Evolutionary conservation across 2,888 invertebrate genomes (phyloP).

Genomic region (Andrena flavipes): DNA sequence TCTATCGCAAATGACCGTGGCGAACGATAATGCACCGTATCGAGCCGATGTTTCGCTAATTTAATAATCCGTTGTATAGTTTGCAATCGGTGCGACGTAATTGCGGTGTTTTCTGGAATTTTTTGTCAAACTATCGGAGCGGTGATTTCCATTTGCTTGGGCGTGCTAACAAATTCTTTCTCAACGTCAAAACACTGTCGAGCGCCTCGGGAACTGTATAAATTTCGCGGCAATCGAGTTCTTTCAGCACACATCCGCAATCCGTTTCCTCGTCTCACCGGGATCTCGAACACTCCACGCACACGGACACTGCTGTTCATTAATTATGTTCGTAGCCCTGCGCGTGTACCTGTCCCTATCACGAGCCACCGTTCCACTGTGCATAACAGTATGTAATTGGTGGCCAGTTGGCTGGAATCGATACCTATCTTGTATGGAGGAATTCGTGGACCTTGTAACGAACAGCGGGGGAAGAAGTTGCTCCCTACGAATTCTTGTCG

Average conservation of each 20-base stretch:
- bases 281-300: conserved; percentile 11
- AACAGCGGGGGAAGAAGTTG: not conserved
- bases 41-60: conserved; percentile 11
- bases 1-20: conserved; percentile 8
- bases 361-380: conserved; percentile 19
- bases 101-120: not conserved
- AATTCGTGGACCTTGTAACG: not conserved
- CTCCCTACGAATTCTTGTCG: not conserved
- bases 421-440: conserved; percentile 14
- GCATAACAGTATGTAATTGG: conserved; percentile 41
- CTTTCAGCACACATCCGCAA: conserved; percentile 22
- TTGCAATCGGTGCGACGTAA: not conserved
- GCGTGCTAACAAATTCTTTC: not conserved
- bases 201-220: not conserved
- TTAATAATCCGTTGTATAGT: conserved; percentile 4
- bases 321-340: conserved; percentile 54
- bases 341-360: conserved; percentile 51
- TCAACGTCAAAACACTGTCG: not conserved
- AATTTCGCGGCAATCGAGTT: not conserved
- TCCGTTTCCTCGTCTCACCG: conserved; percentile 31
- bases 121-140: not conserved
- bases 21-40: conserved; percentile 12
- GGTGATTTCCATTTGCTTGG: not conserved
- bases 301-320: conserved; percentile 46
- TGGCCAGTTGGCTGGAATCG: conserved; percentile 42